A percentile compares a stretch with the other conserved stretches of the same genome.
These are phyloP conservation scores for Eumaeus atala DNA, from an alignment of 1,140 invertebrate species.

Conservation along the genomic window DNA sequence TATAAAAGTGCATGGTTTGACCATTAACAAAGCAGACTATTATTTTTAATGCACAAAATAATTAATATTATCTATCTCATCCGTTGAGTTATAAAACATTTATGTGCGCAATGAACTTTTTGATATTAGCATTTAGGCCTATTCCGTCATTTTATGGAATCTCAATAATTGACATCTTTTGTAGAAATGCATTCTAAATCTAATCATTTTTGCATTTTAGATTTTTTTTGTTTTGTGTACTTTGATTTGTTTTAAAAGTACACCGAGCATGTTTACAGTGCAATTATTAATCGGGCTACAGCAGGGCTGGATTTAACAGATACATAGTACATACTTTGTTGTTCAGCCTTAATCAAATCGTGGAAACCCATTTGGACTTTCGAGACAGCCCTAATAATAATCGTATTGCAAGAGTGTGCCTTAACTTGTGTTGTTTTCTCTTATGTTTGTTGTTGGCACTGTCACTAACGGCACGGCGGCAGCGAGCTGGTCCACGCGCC, in stretches of 20 bases:
- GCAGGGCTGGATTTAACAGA: neutral
- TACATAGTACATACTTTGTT: too few species aligned
- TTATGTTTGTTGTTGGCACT: conserved; percentile 63
- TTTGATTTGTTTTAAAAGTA: conserved; percentile 1
- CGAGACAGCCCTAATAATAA: conserved; percentile 12
- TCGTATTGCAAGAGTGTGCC: conserved; percentile 34
- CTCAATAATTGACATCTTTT: neutral
- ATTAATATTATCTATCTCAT: too few species aligned
- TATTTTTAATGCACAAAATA: too few species aligned
- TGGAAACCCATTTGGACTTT: neutral
- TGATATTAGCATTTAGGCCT: too few species aligned
- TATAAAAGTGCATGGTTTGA: conserved; percentile 1
- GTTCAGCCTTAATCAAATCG: too few species aligned
- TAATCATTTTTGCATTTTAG: conserved; percentile 6
- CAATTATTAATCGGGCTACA: conserved; percentile 8
- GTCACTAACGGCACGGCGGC: conserved; percentile 62
- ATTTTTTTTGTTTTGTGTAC: conserved; percentile 2
- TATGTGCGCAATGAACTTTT: too few species aligned
- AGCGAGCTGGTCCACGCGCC: conserved; percentile 65
- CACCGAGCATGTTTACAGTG: neutral
- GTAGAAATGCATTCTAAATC: conserved; percentile 1
- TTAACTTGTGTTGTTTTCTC: conserved; percentile 67
- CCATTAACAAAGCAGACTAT: too few species aligned
- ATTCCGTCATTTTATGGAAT: too few species aligned
- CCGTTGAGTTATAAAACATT: too few species aligned